A percentile compares a stretch with the other conserved stretches of the same genome.
Evolutionary conservation across 2,113 vertebrate species (phyloP).

Genomic region (Dolichotis patagonum): DNA sequence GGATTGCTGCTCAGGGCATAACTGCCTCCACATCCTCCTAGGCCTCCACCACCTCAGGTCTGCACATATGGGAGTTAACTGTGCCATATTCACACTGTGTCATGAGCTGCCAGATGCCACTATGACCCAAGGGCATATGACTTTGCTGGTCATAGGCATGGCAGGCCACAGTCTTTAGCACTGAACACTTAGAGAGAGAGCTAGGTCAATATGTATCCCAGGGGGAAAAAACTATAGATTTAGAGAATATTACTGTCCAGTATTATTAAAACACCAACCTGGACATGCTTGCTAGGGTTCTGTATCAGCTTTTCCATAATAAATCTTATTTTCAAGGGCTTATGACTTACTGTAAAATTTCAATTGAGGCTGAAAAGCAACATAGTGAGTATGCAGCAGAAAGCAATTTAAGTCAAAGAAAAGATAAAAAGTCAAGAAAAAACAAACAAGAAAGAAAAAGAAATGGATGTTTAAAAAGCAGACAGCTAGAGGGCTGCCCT

Average conservation of each 20-base stretch:
- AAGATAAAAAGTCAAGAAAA: conserved; percentile 77
- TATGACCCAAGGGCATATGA: conserved; percentile 4
- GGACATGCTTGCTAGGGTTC: conserved; percentile 74
- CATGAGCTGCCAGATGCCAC: neutral
- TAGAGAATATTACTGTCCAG: conserved; percentile 83
- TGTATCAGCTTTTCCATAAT: conserved; percentile 84
- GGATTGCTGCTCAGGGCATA: no score
- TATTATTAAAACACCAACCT: conserved; percentile 81
- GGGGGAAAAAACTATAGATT: conserved; percentile 61
- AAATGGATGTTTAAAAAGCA: conserved; percentile 68
- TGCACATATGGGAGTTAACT: neutral
- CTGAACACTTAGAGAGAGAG: conserved; percentile 78
- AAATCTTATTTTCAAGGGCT: conserved; percentile 86
- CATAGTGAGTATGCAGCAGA: conserved; percentile 60
- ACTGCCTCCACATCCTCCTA: neutral
- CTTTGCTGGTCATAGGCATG: neutral
- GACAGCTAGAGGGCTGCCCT: conserved; percentile 46
- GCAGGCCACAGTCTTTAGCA: conserved; percentile 18
- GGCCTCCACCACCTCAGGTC: neutral
- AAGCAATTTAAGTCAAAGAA: conserved; percentile 77
- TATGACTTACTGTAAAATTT: conserved; percentile 86
- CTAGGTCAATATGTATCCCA: conserved; percentile 80
- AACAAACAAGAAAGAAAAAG: conserved; percentile 69
- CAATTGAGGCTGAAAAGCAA: conserved; percentile 81
- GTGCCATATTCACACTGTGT: neutral